Evolutionary conservation across 2,113 vertebrate species (phyloP).

Genomic region (Toxostoma redivivum): DNA sequence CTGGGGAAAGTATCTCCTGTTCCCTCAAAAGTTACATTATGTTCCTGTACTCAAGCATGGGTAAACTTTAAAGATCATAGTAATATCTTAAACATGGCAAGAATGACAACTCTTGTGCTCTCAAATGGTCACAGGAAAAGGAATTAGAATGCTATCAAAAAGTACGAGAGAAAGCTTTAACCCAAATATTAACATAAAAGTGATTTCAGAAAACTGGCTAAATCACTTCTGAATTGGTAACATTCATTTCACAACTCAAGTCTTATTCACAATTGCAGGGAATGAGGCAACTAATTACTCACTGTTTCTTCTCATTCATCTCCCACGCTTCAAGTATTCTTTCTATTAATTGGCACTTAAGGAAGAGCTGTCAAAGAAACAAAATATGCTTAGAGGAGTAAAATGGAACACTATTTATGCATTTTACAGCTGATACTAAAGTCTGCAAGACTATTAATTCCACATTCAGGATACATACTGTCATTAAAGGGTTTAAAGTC

Average conservation of each 20-base stretch:
- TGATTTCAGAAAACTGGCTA: neutral
- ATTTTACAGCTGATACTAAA: neutral
- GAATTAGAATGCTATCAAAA: neutral
- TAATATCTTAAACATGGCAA: neutral
- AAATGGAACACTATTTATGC: neutral
- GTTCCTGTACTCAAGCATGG: neutral
- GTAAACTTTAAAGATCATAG: neutral
- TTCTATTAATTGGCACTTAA: constrained; percentile 95
- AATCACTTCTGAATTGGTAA: neutral
- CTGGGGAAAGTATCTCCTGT: neutral
- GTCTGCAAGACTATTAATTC: neutral
- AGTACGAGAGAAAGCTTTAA: neutral
- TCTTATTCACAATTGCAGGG: neutral
- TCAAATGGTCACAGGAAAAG: neutral
- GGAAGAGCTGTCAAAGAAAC: constrained; percentile 82
- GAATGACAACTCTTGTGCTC: neutral
- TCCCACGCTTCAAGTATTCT: constrained; percentile 96
- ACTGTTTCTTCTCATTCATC: constrained; percentile 97
- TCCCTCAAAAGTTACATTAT: neutral
- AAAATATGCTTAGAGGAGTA: neutral
- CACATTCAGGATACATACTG: neutral
- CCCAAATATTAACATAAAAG: neutral
- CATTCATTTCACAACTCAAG: neutral
- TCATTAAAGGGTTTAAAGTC: neutral
- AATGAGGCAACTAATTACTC: constrained; percentile 66